Conservation (phyloP, 1,140 invertebrate genomes). For the Ips nitidus region DNA sequence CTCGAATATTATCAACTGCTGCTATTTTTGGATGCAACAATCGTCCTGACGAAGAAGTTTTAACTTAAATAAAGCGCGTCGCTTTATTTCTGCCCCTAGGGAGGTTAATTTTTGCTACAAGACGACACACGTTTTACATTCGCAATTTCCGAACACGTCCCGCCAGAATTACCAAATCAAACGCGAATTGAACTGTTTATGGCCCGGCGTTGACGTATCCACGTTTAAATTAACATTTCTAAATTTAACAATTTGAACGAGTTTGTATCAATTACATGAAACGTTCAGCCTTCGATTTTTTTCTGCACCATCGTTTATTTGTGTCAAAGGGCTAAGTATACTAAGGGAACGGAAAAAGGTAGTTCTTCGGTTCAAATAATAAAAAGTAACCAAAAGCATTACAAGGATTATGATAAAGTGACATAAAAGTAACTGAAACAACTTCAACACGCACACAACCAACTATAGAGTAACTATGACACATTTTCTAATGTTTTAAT, state of each 20-base stretch:
- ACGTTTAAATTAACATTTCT: conserved; percentile 20
- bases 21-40: neutral
- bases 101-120: conserved; percentile 20
- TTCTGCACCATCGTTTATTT: neutral
- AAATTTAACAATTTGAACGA: conserved; percentile 11
- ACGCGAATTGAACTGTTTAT: conserved; percentile 27
- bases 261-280: conserved; percentile 5
- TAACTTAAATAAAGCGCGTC: conserved; percentile 22
- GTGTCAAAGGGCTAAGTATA: neutral
- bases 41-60: neutral
- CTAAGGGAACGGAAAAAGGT: too few species aligned
- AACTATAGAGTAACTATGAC: too few species aligned
- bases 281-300: neutral
- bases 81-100: conserved; percentile 11
- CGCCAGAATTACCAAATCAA: conserved; percentile 25
- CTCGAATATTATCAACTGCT: too few species aligned
- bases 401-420: too few species aligned
- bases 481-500: too few species aligned
- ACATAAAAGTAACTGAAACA: too few species aligned
- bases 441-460: too few species aligned
- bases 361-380: too few species aligned
- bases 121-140: conserved; percentile 22
- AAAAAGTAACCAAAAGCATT: too few species aligned
- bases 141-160: conserved; percentile 19
- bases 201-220: neutral